Percentiles rank a stretch among this genome's conserved stretches.
Conservation (phyloP, 2,113 vertebrate species). For the Pygoscelis antarcticus region DNA sequence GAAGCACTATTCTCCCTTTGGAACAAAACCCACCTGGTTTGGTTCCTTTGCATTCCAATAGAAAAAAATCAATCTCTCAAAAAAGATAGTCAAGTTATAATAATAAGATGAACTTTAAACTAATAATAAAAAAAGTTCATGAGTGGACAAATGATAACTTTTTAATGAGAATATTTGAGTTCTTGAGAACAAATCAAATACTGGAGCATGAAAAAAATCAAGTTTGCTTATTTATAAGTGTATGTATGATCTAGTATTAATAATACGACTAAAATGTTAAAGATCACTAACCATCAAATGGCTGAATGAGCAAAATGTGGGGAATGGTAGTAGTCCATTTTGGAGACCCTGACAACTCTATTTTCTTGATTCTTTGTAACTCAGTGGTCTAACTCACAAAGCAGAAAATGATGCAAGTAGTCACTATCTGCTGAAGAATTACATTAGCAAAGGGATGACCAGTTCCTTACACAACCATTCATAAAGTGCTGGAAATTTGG, state of each 20-base stretch:
- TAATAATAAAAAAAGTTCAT: background rate
- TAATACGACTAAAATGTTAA: background rate
- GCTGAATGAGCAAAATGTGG: background rate
- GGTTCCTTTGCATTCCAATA: background rate
- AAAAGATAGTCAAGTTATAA: background rate
- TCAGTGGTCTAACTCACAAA: background rate
- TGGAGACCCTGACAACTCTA: background rate
- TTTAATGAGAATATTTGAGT: background rate
- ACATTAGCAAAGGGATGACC: background rate
- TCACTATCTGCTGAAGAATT: background rate
- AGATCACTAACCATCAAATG: background rate
- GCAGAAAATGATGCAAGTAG: background rate
- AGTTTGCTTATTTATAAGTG: background rate
- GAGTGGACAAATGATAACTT: background rate
- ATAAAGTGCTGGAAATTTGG: background rate
- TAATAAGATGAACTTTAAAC: background rate
- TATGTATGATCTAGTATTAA: background rate
- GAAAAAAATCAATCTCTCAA: background rate
- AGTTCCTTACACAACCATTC: background rate
- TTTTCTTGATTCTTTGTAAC: background rate
- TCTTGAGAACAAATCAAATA: background rate
- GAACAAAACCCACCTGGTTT: background rate
- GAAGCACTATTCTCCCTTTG: background rate
- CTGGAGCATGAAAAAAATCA: background rate
- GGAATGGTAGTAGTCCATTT: background rate